A percentile compares a stretch with the other conserved stretches of the same genome.
phyloP scores from a whole-genome alignment of 2,888 invertebrate genomes.

The Synergus laeviventris region DNA sequence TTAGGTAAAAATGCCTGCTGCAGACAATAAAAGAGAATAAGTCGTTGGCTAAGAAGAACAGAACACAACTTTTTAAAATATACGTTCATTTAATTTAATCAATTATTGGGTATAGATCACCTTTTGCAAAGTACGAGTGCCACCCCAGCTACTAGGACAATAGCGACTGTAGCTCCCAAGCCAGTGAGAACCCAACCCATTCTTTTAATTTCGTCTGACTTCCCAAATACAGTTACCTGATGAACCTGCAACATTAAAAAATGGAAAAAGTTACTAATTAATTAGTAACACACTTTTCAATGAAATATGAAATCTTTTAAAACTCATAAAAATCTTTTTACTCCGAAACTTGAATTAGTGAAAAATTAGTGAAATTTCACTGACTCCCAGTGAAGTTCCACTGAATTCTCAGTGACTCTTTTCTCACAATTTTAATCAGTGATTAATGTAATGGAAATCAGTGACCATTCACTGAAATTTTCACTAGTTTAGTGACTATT shows the following conservation, averaged over 20 bases:
- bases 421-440: too few species aligned
- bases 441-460: too few species aligned
- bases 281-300: too few species aligned
- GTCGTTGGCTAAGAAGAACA: background rate
- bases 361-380: too few species aligned
- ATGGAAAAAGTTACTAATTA: too few species aligned
- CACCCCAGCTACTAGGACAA: conserved; percentile 65
- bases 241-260: conserved; percentile 9
- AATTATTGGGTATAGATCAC: conserved; percentile 50
- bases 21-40: background rate
- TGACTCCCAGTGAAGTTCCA: too few species aligned
- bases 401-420: too few species aligned
- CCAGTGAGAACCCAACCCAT: conserved; percentile 71
- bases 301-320: too few species aligned
- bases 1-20: background rate
- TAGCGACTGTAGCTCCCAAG: conserved; percentile 65
- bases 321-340: too few species aligned
- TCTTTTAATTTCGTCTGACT: conserved; percentile 43
- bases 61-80: background rate
- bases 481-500: too few species aligned
- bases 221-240: background rate
- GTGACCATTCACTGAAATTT: too few species aligned
- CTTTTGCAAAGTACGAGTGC: conserved; percentile 67
- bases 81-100: background rate
- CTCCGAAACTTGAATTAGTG: too few species aligned